Evolutionary conservation across 2,797 vertebrate genomes (phyloP).

Genomic region (Phrynocephalus forsythii): DNA sequence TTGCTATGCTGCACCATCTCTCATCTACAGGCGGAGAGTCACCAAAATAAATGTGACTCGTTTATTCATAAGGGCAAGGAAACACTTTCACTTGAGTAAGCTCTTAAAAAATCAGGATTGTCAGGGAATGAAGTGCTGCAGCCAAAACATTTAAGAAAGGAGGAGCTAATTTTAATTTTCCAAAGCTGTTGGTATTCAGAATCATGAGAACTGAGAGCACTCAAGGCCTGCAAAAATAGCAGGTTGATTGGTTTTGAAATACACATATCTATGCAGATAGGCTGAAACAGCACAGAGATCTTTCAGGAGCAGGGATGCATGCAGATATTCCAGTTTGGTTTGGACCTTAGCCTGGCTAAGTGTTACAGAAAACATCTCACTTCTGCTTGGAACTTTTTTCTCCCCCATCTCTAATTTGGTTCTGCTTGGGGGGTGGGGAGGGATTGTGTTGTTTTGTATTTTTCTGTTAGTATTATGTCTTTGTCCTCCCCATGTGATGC

Average conservation of each 20-base stretch:
- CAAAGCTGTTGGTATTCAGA: conserved; percentile 36
- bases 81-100: not conserved
- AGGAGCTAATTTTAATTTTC: not conserved
- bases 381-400: not conserved
- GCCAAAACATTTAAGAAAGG: conserved; percentile 21
- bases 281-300: conserved; percentile 5
- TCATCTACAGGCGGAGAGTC: not conserved
- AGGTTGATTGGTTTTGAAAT: conserved; percentile 9
- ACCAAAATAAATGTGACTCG: not conserved
- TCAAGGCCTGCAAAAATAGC: not conserved
- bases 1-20: not conserved
- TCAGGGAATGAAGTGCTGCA: conserved; percentile 9
- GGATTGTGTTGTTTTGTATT: too few relatives aligned
- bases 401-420: too few relatives aligned
- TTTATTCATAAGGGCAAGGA: conserved; percentile 45
- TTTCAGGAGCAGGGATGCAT: not conserved
- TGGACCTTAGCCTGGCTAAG: not conserved
- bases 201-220: not conserved
- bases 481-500: too few relatives aligned
- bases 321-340: not conserved
- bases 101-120: conserved; percentile 43
- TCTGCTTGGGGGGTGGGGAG: too few relatives aligned
- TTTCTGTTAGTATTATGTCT: too few relatives aligned
- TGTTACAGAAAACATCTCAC: not conserved
- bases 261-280: not conserved